phyloP scores from a whole-genome alignment of 2,888 invertebrate genomes.

The Furcula furcula region DNA sequence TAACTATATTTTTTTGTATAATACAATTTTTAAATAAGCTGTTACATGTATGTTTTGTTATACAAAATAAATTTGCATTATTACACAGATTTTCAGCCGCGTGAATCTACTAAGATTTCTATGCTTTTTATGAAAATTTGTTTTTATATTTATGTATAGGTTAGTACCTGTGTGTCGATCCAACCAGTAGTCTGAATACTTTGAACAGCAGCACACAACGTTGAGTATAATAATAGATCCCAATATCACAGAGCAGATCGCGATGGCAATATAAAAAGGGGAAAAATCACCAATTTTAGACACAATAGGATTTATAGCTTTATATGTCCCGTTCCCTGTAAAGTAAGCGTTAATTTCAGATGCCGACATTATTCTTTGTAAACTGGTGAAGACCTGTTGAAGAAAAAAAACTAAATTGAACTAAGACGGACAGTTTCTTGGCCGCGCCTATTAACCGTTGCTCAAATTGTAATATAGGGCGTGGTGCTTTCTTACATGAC shows the following conservation, averaged over 20 bases:
- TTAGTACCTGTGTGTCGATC: slow-evolving; percentile 92
- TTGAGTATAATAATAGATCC: slow-evolving; percentile 88
- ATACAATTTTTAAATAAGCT: too few species aligned
- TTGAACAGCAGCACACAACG: slow-evolving; percentile 90
- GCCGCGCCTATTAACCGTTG: not conserved
- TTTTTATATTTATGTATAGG: too few species aligned
- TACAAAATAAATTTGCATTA: too few species aligned
- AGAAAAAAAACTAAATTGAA: slow-evolving; percentile 44
- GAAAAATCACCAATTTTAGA: slow-evolving; percentile 86
- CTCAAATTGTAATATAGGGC: not conserved
- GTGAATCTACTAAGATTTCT: too few species aligned
- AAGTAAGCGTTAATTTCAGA: slow-evolving; percentile 67
- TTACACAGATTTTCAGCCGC: too few species aligned
- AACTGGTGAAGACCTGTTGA: slow-evolving; percentile 54
- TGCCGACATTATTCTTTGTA: slow-evolving; percentile 61
- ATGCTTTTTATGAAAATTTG: too few species aligned
- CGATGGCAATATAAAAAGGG: slow-evolving; percentile 92
- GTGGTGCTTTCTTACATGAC: too few species aligned
- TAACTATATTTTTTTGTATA: too few species aligned
- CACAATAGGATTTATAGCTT: slow-evolving; percentile 54
- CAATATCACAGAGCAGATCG: slow-evolving; percentile 88
- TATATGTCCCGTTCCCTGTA: slow-evolving; percentile 69
- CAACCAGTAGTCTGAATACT: slow-evolving; percentile 90
- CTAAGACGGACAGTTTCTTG: not conserved
- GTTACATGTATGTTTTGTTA: too few species aligned